Evolutionary conservation across 2,888 invertebrate genomes (phyloP).

Genomic region (Tridacna gigas): DNA sequence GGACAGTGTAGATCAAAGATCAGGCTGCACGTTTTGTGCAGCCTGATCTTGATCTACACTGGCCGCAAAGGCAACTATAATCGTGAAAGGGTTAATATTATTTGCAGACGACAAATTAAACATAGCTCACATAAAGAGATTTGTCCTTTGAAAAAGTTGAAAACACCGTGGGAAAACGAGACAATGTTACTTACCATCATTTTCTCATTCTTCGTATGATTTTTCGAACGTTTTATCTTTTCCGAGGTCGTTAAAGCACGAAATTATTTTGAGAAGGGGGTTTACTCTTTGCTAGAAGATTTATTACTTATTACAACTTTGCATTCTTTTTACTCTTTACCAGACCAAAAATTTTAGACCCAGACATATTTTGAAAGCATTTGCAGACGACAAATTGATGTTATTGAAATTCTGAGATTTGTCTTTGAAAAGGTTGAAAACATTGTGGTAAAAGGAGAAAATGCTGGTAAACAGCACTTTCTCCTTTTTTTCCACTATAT

Average conservation of each 20-base stretch:
- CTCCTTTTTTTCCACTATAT: background rate
- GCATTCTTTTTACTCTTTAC: background rate
- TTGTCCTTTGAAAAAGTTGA: too few relatives aligned
- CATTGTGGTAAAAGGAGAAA: background rate
- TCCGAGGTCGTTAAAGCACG: background rate
- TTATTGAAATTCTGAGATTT: background rate
- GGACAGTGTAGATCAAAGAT: too few relatives aligned
- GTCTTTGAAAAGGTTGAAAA: background rate
- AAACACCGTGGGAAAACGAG: too few relatives aligned
- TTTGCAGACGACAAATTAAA: too few relatives aligned
- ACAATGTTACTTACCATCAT: too few relatives aligned
- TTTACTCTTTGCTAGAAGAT: background rate
- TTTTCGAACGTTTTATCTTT: background rate
- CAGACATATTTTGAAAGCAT: background rate
- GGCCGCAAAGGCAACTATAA: too few relatives aligned
- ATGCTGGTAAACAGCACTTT: background rate
- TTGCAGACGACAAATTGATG: background rate
- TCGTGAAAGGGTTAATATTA: too few relatives aligned
- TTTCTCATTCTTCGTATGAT: too few relatives aligned
- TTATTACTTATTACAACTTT: background rate
- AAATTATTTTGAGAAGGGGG: background rate
- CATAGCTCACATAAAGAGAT: too few relatives aligned
- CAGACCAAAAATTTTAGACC: background rate
- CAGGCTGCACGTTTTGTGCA: too few relatives aligned
- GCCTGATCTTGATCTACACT: too few relatives aligned